Percentiles rank a stretch among this genome's conserved stretches.
Conservation (phyloP, 2,113 vertebrate genomes). For the Fregata magnificens region DNA sequence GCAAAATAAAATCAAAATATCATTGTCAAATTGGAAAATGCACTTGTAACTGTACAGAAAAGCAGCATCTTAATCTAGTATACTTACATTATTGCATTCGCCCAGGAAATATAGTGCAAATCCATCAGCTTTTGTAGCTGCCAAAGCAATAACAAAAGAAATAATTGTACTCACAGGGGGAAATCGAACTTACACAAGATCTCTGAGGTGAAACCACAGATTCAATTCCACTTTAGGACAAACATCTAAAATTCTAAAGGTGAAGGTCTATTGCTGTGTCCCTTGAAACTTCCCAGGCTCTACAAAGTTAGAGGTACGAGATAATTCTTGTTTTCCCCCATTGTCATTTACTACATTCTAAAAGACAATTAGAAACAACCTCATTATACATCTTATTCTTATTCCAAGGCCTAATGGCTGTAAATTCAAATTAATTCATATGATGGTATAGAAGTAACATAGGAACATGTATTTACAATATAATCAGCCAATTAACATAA, state of each 20-base stretch:
- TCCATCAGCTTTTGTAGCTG: slow-evolving; percentile 98
- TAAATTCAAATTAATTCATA: not conserved
- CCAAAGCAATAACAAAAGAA: slow-evolving; percentile 67
- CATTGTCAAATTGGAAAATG: not conserved
- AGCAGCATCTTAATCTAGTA: not conserved
- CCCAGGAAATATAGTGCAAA: slow-evolving; percentile 99
- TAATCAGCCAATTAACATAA: not conserved
- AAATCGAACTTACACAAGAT: not conserved
- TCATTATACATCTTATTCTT: not conserved
- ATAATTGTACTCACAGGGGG: slow-evolving; percentile 17
- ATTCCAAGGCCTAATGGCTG: not conserved
- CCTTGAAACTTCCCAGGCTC: not conserved
- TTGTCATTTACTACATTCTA: not conserved
- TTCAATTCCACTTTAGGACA: not conserved
- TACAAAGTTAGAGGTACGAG: not conserved
- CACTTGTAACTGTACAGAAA: not conserved
- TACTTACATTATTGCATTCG: slow-evolving; percentile 99
- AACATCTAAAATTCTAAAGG: not conserved
- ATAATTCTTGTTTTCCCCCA: not conserved
- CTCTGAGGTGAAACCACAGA: not conserved
- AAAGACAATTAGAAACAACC: not conserved
- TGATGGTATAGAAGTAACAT: not conserved
- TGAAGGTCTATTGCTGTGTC: not conserved
- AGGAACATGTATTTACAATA: not conserved
- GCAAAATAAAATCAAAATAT: not conserved